A percentile compares a stretch with the other conserved stretches of the same genome.
Evolutionary conservation across 2,113 vertebrate species (phyloP).

Genomic region (Hiodon alosoides): DNA sequence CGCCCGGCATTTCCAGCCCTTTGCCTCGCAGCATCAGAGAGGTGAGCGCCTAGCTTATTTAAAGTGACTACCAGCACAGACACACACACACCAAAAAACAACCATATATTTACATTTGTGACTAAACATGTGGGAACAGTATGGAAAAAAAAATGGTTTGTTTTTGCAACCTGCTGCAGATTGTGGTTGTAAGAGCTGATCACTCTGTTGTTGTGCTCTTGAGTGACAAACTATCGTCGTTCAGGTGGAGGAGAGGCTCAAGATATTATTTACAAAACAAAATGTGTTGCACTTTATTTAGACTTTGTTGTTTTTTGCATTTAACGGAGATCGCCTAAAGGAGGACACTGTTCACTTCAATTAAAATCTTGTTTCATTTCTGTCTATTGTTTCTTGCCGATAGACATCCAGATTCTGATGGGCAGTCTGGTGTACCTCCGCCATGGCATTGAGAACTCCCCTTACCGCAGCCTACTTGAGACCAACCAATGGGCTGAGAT

Average conservation of each 20-base stretch:
- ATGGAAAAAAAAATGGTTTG: background rate
- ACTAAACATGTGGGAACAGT: too few species aligned
- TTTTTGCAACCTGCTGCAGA: background rate
- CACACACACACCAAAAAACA: too few species aligned
- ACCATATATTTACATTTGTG: too few species aligned
- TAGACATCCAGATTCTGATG: conserved; percentile 89
- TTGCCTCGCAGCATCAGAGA: conserved; percentile 78
- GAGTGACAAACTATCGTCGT: too few species aligned
- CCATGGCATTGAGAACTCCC: conserved; percentile 82
- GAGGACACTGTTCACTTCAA: too few species aligned
- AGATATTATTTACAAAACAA: too few species aligned
- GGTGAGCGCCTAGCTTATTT: conserved; percentile 47
- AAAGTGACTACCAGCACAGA: too few species aligned
- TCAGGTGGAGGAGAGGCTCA: too few species aligned
- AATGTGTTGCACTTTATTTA: too few species aligned
- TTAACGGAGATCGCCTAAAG: too few species aligned
- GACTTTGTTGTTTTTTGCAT: too few species aligned
- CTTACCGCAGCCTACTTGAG: conserved; percentile 78
- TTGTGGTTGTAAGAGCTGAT: background rate
- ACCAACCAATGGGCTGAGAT: conserved; percentile 83
- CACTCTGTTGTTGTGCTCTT: too few species aligned
- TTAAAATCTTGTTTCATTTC: background rate
- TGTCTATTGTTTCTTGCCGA: background rate
- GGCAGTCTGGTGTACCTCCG: conserved; percentile 84
- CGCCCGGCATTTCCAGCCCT: conserved; percentile 81